Evolutionary conservation across 2,113 vertebrate genomes (phyloP).

Genomic region (Tylochromis polylepis): DNA sequence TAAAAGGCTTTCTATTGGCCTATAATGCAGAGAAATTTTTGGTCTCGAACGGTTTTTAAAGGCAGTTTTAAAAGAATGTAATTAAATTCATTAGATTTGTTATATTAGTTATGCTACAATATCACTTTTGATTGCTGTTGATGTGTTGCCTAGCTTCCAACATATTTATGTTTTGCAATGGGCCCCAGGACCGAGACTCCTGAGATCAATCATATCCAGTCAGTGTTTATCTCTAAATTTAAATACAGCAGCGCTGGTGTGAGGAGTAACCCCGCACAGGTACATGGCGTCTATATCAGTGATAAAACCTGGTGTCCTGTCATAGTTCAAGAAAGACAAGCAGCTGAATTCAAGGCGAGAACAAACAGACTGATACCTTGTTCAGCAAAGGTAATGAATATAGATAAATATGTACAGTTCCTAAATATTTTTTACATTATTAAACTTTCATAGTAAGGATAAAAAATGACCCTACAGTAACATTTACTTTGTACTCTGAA

Average conservation of each 20-base stretch:
- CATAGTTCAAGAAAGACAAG: not conserved
- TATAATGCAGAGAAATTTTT: not conserved
- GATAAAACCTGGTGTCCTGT: not conserved
- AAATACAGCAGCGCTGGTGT: not conserved
- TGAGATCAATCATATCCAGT: not conserved
- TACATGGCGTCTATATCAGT: accelerated
- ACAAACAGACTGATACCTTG: not conserved
- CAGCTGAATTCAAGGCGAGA: not conserved
- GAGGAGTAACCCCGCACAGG: not conserved
- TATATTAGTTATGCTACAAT: not conserved
- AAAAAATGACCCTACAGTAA: not conserved
- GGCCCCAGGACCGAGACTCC: not conserved
- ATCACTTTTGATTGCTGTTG: not conserved
- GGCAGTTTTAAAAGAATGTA: too few species aligned
- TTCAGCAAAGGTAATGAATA: not conserved
- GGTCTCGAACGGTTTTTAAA: not conserved
- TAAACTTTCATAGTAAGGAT: not conserved
- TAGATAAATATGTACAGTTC: not conserved
- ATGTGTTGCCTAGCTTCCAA: not conserved
- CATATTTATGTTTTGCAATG: not conserved
- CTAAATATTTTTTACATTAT: not conserved
- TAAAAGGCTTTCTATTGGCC: not conserved
- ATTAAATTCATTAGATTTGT: not conserved
- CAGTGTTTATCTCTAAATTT: not conserved
- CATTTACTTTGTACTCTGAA: not conserved